Conservation (phyloP, 2,888 invertebrate species). For the Polydrusus tereticollis region DNA sequence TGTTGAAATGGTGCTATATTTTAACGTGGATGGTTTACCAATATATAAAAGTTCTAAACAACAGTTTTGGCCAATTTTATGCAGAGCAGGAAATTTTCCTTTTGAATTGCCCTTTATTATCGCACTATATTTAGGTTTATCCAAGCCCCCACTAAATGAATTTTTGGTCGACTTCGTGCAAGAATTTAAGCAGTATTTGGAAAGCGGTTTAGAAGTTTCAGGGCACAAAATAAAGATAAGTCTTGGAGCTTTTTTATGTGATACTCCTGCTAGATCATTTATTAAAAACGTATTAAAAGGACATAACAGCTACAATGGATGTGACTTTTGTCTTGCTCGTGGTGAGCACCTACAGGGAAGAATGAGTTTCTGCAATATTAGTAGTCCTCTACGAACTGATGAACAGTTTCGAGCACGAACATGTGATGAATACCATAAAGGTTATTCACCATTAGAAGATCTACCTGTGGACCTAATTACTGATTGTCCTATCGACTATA, state of each 20-base stretch:
- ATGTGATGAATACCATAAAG: conserved; percentile 49
- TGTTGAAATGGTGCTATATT: neutral
- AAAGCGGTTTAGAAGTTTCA: neutral
- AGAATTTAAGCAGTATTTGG: neutral
- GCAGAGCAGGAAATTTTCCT: neutral
- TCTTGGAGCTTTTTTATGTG: conserved; percentile 5
- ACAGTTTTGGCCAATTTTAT: neutral
- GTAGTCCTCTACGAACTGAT: conserved; percentile 51
- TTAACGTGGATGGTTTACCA: neutral
- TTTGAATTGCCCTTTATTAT: neutral
- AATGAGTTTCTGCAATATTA: conserved; percentile 51
- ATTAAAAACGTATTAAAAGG: conserved; percentile 44
- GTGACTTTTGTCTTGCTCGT: conserved; percentile 52
- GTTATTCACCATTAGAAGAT: conserved; percentile 41
- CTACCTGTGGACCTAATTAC: conserved; percentile 45
- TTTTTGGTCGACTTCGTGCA: neutral
- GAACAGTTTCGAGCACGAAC: conserved; percentile 31
- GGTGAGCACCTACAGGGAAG: conserved; percentile 46
- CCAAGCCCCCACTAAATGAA: neutral
- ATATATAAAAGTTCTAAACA: neutral
- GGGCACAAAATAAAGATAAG: neutral
- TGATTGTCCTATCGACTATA: conserved; percentile 51
- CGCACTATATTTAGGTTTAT: neutral
- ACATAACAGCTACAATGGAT: conserved; percentile 50
- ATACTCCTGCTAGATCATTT: conserved; percentile 21